Evolutionary conservation across 2,797 vertebrate species (phyloP).

Genomic region (Pitangus sulphuratus): DNA sequence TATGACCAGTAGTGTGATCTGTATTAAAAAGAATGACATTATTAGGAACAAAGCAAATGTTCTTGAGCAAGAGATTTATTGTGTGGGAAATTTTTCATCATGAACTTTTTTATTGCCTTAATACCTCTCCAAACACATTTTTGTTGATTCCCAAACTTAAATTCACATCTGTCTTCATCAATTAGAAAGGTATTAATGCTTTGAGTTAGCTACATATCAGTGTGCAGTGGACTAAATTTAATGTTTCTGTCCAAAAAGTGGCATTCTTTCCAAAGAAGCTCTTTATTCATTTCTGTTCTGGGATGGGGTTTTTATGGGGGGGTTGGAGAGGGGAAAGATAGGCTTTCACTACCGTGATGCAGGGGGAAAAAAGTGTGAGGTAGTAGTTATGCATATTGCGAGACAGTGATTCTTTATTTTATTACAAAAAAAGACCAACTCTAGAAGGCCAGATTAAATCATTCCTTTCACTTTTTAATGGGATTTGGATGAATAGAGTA

Average conservation of each 20-base stretch:
- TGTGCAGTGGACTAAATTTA: slow-evolving; percentile 46
- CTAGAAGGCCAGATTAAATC: slow-evolving; percentile 89
- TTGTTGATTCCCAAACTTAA: not conserved
- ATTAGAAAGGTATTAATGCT: slow-evolving; percentile 61
- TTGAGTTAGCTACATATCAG: slow-evolving; percentile 9
- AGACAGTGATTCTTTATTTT: slow-evolving; percentile 88
- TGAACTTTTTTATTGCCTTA: not conserved
- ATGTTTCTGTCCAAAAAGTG: slow-evolving; percentile 46
- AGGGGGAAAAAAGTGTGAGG: slow-evolving; percentile 73
- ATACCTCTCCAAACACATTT: not conserved
- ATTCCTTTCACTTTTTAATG: slow-evolving; percentile 91
- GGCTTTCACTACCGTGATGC: slow-evolving; percentile 75
- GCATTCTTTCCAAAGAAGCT: slow-evolving; percentile 73
- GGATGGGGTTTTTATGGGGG: slow-evolving; percentile 74
- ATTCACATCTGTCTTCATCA: slow-evolving; percentile 45
- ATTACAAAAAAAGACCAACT: slow-evolving; percentile 89
- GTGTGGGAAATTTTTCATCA: not conserved
- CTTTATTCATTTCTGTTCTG: slow-evolving; percentile 79
- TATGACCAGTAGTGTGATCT: not conserved
- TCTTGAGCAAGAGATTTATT: not conserved
- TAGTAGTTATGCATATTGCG: slow-evolving; percentile 84
- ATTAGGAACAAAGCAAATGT: not conserved
- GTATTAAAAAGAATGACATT: not conserved
- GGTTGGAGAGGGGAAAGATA: slow-evolving; percentile 58
- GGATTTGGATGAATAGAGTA: slow-evolving; percentile 91